Conservation (phyloP, 2,797 vertebrate species). For the Etheostoma perlongum region DNA sequence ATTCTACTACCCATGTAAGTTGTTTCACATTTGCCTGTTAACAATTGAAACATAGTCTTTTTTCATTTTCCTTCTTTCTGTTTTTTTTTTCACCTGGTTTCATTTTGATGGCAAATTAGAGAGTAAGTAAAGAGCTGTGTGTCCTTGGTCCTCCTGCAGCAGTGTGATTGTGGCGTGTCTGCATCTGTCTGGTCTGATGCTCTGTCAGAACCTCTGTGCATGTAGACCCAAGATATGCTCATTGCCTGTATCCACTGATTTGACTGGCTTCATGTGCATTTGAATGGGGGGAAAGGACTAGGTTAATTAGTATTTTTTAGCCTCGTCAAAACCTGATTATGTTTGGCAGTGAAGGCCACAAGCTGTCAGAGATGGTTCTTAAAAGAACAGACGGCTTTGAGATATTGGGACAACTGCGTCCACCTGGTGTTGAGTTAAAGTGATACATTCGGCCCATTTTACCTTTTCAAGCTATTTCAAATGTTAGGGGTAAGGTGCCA, state of each 20-base stretch:
- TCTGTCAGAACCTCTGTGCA: slow-evolving; percentile 71
- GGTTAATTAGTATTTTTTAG: background rate
- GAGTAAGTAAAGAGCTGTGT: slow-evolving; percentile 85
- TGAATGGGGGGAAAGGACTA: slow-evolving; percentile 3
- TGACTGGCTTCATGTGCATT: slow-evolving; percentile 52
- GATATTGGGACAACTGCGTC: slow-evolving; percentile 9
- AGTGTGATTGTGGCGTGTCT: slow-evolving; percentile 73
- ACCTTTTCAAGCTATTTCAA: background rate
- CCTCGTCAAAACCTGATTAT: slow-evolving; percentile 4
- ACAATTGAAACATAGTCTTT: slow-evolving; percentile 61
- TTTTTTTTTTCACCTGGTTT: slow-evolving; percentile 74
- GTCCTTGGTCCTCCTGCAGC: slow-evolving; percentile 68
- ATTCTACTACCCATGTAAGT: slow-evolving; percentile 47
- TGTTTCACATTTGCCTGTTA: slow-evolving; percentile 64
- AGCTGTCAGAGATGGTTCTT: background rate
- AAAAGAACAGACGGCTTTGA: background rate
- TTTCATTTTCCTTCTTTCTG: slow-evolving; percentile 75
- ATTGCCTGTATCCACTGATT: slow-evolving; percentile 62
- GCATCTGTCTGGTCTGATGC: slow-evolving; percentile 74
- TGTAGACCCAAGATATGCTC: slow-evolving; percentile 61
- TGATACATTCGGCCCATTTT: slow-evolving; percentile 15
- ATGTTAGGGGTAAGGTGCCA: background rate
- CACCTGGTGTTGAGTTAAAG: slow-evolving; percentile 12
- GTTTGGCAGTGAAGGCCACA: background rate
- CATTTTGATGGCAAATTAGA: slow-evolving; percentile 86